phyloP scores from a whole-genome alignment of 2,113 vertebrate species.

The human region GRCh38 chr15:95658501-95659000 shows the following conservation, averaged over 20 bases:
- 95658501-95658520: not conserved
- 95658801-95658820: not conserved
- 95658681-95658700: not conserved
- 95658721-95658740: not conserved
- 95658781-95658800: not conserved
- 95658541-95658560: not conserved
- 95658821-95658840: too few relatives aligned
- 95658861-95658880: not conserved
- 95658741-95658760: not conserved
- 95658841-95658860: not conserved
- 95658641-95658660: rapidly evolving
- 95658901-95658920: not conserved
- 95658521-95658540: not conserved
- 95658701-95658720: not conserved
- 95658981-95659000: not conserved
- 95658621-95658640: not conserved
- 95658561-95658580: not conserved
- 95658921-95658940: not conserved
- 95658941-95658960: rapidly evolving
- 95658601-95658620: not conserved
- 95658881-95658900: not conserved
- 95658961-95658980: not conserved
- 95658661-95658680: not conserved
- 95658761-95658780: not conserved
- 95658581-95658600: not conserved